Evolutionary conservation across 2,113 vertebrate species (phyloP), one percentile per base, ranked within the genome.

Genomic region (Sturnira hondurensis): DNA sequence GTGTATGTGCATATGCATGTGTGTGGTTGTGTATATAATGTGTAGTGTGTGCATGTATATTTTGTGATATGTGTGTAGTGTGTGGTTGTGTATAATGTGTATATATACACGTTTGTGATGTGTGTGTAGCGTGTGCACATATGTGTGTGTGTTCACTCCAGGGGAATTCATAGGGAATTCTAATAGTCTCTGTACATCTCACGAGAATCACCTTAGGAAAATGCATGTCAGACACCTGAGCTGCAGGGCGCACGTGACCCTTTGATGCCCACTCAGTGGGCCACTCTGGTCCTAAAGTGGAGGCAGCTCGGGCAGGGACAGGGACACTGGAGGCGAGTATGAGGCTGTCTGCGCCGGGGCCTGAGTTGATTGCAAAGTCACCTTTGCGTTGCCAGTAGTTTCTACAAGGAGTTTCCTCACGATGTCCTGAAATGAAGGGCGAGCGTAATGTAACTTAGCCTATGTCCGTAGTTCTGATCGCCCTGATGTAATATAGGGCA

Each of bases 271-370:
- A 31, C 13, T 63, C 13, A 31, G 0, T 2, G 20, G 26, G 22
- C 38, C 10, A 14, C 65, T 45, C 26, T 0, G 11, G 52, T 17
- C 74, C 74, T 28, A 0, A 8, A 0, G 1, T 2, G 31, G 82
- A 7, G 3, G 43, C 8, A 7, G 10, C 31, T 17, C 0, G 31
- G 31, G 54, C 41, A 1, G 17, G 45, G 9, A 13, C 8, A 31
- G 28, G 9, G 19, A 36, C 33, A 0, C 3, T 4, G 5, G 26
- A 10, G 0, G 9, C 0, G 24, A 70, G 16, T 2, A 0, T 6
- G 10, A 38, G 45, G 15, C 56, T 8, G 1, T 10, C 33, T 0
- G 7, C 68, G 2, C 28, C 0, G 41, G 11, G 5, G 8, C 4
- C 1, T 19, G 28, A 22, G 5, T 7, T 31, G 8, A 20, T 45